A percentile compares a stretch with the other conserved stretches of the same genome.
These are phyloP conservation scores for Bergia sp. DNA, from an alignment of 92 coral and sea anemone genomes.

Conservation along the genomic window DNA sequence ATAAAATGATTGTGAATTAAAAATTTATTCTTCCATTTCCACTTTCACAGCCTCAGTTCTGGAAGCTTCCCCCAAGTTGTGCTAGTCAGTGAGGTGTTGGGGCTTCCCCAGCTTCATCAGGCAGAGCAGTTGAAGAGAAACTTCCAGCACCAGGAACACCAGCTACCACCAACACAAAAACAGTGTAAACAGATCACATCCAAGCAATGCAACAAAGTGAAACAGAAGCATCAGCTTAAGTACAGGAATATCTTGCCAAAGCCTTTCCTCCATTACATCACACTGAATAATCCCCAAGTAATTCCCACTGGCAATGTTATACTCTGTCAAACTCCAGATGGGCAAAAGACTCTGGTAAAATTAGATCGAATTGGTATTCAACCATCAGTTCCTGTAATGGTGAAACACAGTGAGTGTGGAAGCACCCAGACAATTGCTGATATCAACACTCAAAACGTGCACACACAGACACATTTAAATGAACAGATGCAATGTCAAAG, in stretches of 20 bases:
- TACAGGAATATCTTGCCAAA: constrained; percentile 34
- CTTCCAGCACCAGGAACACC: constrained; percentile 5
- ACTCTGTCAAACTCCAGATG: constrained; percentile 27
- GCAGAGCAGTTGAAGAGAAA: background rate
- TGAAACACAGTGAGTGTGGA: background rate
- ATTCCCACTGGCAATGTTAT: constrained; percentile 24
- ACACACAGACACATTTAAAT: constrained; percentile 11
- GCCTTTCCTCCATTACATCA: background rate
- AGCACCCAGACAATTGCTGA: background rate
- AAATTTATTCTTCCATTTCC: background rate
- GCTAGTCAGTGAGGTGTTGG: background rate
- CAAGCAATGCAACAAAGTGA: background rate
- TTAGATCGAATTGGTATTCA: background rate
- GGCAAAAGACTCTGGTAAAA: constrained; percentile 10
- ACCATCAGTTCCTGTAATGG: background rate
- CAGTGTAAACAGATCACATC: background rate
- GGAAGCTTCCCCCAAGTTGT: background rate
- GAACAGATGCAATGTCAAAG: background rate
- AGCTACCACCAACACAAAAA: background rate
- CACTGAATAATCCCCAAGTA: background rate
- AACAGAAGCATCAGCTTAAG: background rate
- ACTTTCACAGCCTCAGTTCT: background rate
- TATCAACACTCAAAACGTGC: background rate
- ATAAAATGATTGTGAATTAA: too few species aligned
- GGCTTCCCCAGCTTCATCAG: background rate